Evolutionary conservation across 1,140 invertebrate genomes (phyloP).

Genomic region (Lutraria rhynchaena): DNA sequence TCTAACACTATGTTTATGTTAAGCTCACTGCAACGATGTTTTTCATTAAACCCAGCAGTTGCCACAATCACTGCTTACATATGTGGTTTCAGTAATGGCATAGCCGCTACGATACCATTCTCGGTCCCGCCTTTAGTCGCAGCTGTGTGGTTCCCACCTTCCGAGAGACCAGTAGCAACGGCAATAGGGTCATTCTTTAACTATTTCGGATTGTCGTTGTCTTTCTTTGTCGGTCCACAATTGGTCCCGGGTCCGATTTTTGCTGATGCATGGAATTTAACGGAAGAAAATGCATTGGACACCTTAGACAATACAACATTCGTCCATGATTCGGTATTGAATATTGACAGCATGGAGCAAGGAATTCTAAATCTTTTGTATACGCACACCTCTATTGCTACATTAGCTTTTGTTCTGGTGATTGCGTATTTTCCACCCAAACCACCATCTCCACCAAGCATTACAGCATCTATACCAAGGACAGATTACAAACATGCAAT

Average conservation of each 20-base stretch:
- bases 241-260: slow-evolving; percentile 23
- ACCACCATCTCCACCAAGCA: slow-evolving; percentile 71
- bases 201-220: slow-evolving; percentile 69
- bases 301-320: not conserved
- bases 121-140: slow-evolving; percentile 75
- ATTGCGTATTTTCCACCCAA: slow-evolving; percentile 74
- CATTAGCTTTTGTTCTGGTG: slow-evolving; percentile 63
- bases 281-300: not conserved
- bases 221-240: slow-evolving; percentile 66
- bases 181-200: slow-evolving; percentile 71
- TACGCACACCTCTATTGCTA: slow-evolving; percentile 70
- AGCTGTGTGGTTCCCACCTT: slow-evolving; percentile 75
- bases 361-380: slow-evolving; percentile 21
- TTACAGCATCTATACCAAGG: slow-evolving; percentile 68
- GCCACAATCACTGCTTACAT: slow-evolving; percentile 42
- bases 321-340: not conserved
- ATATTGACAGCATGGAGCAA: slow-evolving; percentile 7
- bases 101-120: slow-evolving; percentile 74
- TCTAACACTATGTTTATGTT: slow-evolving; percentile 30
- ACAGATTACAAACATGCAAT: slow-evolving; percentile 69
- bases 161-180: slow-evolving; percentile 76
- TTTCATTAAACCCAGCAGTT: slow-evolving; percentile 34
- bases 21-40: slow-evolving; percentile 46
- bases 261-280: not conserved
- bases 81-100: slow-evolving; percentile 72